These are phyloP conservation scores for Notoglanidium macrostoma DNA, from an alignment of 2,797 vertebrate genomes.

Conservation along the genomic window DNA sequence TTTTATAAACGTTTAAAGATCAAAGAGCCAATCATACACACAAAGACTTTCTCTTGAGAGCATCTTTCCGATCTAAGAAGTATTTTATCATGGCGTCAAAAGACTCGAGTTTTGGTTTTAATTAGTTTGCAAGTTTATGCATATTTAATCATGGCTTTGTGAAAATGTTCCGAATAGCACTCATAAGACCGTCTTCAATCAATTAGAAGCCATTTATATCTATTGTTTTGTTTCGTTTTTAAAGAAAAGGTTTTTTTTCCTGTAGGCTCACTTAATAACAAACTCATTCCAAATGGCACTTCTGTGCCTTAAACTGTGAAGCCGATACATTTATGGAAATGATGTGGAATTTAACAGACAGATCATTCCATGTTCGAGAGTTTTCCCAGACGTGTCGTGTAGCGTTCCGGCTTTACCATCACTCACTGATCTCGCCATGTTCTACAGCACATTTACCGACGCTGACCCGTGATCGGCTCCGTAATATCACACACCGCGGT, in stretches of 20 bases:
- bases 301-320: not conserved
- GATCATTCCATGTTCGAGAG: not conserved
- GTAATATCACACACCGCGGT: not conserved
- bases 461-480: slow-evolving; percentile 21
- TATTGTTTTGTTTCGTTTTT: not conserved
- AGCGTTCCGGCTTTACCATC: not conserved
- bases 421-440: slow-evolving; percentile 13
- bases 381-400: slow-evolving; percentile 6
- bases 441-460: slow-evolving; percentile 20
- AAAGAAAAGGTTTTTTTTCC: not conserved
- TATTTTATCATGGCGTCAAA: not conserved
- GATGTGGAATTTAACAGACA: not conserved
- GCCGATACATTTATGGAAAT: not conserved
- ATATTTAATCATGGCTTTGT: not conserved
- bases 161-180: not conserved
- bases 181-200: not conserved
- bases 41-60: not conserved
- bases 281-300: not conserved
- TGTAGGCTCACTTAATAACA: not conserved
- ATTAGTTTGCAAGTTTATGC: not conserved
- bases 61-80: not conserved
- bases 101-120: not conserved
- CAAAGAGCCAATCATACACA: not conserved
- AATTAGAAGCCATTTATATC: not conserved
- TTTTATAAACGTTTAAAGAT: not conserved